These are phyloP conservation scores for Tachuris rubrigastra DNA, from an alignment of 2,113 vertebrate genomes.

Conservation along the genomic window DNA sequence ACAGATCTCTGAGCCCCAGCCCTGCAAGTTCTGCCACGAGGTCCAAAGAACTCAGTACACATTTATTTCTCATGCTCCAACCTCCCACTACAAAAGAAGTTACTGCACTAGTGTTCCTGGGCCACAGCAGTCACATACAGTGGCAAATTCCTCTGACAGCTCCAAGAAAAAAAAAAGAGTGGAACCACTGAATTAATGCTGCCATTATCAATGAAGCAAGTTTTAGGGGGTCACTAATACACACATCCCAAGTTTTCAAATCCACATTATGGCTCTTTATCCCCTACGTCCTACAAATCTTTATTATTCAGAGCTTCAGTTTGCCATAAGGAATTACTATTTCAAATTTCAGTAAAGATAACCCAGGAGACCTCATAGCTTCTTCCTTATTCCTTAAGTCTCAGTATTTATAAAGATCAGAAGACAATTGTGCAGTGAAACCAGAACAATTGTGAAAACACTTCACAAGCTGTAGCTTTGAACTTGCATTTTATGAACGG, in stretches of 20 bases:
- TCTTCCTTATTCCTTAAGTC: neutral
- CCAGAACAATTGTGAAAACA: neutral
- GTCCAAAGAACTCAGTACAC: neutral
- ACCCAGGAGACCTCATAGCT: neutral
- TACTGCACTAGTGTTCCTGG: neutral
- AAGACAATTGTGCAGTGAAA: neutral
- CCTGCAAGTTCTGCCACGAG: neutral
- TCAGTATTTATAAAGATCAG: neutral
- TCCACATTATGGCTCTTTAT: neutral
- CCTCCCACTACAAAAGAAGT: neutral
- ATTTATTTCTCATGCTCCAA: neutral
- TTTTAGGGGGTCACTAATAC: neutral
- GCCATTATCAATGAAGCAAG: neutral
- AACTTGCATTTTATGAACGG: neutral
- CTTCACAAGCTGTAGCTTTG: neutral
- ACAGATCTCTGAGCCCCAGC: accelerated
- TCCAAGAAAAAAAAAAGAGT: neutral
- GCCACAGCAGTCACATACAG: neutral
- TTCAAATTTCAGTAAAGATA: neutral
- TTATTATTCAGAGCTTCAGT: neutral
- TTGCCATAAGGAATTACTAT: neutral
- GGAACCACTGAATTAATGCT: neutral
- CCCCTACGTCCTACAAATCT: neutral
- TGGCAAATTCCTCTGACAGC: neutral
- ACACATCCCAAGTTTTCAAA: neutral